Evolutionary conservation across 2,113 vertebrate genomes (phyloP), one percentile per base, ranked within the genome.

Genomic region (Phylloscopus whistleri): DNA sequence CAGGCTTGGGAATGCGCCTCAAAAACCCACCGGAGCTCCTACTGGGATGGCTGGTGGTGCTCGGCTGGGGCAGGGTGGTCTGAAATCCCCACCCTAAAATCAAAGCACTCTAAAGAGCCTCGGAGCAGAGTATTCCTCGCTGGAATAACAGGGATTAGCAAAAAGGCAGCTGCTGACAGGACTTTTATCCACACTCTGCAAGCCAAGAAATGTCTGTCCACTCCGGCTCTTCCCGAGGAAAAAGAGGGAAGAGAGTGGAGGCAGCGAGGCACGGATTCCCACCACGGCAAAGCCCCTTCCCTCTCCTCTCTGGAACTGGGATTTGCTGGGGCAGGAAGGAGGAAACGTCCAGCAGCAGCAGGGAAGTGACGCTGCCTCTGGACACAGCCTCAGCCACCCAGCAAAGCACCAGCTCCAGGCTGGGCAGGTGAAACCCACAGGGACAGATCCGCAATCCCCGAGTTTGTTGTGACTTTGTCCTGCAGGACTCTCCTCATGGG

Each of bases 141-240:
- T 16, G 58, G 30, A 67, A 85, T 69, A 43, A 69, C 46, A 69
- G 58, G 87, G 94, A 95, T 95, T 94, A 96, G 76, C 79, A 69
- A 69, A 66, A 23, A 92, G 70, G 48, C 72, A 84, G 83, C 2
- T 93, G 96, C 84, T 94, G 93, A 95, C 91, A 95, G 85, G 84
- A 95, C 70, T 70, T 91, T 89, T 68, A 93, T 75, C 77, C 89
- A 33, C 19, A 11, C 51, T 46, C 78, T 1, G 11, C 6, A 26
- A 84, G 94, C 91, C 94, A 94, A 94, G 91, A 69, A 56, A 17
- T 1, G 9, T 31, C 67, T 5, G 24, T 64, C 53, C 84, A n/a
- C 87, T 58, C 24, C n/a, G 1, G 73, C 80, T 84, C 94, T 70
- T 91, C 76, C 82, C 46, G 4, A 12, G 84, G 81, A 10, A 2